Percentiles rank a stretch among this genome's conserved stretches.
Evolutionary conservation across 2,797 vertebrate genomes (phyloP).

Genomic region (Ciconia nigra): DNA sequence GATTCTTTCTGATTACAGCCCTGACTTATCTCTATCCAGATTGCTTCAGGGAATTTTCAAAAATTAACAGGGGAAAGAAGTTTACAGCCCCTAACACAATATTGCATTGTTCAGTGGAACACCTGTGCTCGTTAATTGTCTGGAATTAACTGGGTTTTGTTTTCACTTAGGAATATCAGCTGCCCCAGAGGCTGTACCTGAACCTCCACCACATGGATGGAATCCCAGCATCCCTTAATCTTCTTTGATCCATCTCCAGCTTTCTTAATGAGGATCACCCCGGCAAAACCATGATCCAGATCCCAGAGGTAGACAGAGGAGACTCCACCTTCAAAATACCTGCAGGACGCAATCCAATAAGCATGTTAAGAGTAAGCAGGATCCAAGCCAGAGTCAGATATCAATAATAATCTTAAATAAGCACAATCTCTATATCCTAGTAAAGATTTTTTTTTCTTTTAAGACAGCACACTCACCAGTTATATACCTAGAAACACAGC

Average conservation of each 20-base stretch:
- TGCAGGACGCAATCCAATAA: constrained; percentile 51
- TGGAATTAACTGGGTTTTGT: constrained; percentile 37
- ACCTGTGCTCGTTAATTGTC: constrained; percentile 47
- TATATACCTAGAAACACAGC: neutral
- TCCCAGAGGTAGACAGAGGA: constrained; percentile 99
- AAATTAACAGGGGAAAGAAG: neutral
- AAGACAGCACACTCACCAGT: neutral
- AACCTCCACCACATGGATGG: constrained; percentile 99
- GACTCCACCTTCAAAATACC: constrained; percentile 98
- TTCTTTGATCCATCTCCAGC: constrained; percentile 99
- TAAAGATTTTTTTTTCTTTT: neutral
- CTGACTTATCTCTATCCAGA: constrained; percentile 44
- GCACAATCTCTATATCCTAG: neutral
- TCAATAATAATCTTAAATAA: neutral
- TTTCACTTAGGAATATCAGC: neutral
- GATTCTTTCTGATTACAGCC: constrained; percentile 7
- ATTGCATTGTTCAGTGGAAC: constrained; percentile 52
- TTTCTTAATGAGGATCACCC: constrained; percentile 99
- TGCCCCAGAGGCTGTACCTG: constrained; percentile 80
- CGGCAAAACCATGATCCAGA: constrained; percentile 97
- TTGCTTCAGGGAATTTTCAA: neutral
- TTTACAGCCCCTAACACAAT: constrained; percentile 42
- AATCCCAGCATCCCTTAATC: constrained; percentile 99
- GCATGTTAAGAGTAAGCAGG: neutral
- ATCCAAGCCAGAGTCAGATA: neutral